Evolutionary conservation across 2,113 vertebrate species (phyloP).

Genomic region (Neoarius graeffei): DNA sequence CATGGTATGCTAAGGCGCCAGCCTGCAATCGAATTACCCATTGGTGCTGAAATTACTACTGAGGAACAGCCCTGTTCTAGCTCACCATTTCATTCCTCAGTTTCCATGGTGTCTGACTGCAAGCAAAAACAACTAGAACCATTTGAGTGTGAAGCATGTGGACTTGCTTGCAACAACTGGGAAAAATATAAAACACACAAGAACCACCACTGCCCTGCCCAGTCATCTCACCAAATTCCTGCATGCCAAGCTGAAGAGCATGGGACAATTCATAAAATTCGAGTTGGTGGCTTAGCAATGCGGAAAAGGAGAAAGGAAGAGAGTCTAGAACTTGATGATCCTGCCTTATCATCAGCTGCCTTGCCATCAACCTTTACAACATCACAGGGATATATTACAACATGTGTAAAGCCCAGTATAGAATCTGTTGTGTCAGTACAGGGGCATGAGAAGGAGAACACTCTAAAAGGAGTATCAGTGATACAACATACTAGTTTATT

Average conservation of each 20-base stretch:
- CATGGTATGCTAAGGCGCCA: slow-evolving; percentile 90
- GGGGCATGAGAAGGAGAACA: slow-evolving; percentile 68
- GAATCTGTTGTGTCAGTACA: slow-evolving; percentile 22
- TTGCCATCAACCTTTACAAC: slow-evolving; percentile 66
- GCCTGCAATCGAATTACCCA: slow-evolving; percentile 89
- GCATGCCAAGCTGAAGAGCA: slow-evolving; percentile 74
- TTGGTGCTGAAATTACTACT: slow-evolving; percentile 77
- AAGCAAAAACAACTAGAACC: slow-evolving; percentile 63
- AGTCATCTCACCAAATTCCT: slow-evolving; percentile 72
- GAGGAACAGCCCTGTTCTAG: slow-evolving; percentile 60
- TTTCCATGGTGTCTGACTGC: slow-evolving; percentile 60
- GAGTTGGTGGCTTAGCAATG: slow-evolving; percentile 78
- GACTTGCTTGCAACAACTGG: slow-evolving; percentile 85
- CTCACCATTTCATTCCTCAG: slow-evolving; percentile 53
- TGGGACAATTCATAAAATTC: slow-evolving; percentile 79
- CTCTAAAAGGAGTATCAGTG: slow-evolving; percentile 90
- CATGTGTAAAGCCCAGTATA: slow-evolving; percentile 49
- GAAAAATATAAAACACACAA: slow-evolving; percentile 91
- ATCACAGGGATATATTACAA: slow-evolving; percentile 59
- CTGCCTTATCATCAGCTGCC: slow-evolving; percentile 59
- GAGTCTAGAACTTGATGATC: slow-evolving; percentile 85
- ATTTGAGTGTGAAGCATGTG: slow-evolving; percentile 88
- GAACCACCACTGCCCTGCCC: slow-evolving; percentile 81
- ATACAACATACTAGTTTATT: slow-evolving; percentile 97
- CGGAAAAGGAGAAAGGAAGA: slow-evolving; percentile 92